Evolutionary conservation across 37 sponge, comb jelly and placozoan species (phyloP).

Genomic region (Spongilla lacustris): DNA sequence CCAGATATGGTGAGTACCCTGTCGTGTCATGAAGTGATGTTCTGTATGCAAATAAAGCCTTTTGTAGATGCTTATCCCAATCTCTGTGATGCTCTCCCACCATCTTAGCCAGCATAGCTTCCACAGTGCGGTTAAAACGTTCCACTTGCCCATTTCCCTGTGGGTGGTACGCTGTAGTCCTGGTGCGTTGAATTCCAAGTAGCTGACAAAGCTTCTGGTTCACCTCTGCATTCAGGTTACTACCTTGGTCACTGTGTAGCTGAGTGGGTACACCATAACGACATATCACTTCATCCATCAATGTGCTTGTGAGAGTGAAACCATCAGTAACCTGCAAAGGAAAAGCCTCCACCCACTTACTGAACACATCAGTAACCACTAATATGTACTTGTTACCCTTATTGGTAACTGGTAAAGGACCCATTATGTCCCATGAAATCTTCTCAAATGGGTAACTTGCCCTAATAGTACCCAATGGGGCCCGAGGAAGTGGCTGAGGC

Average conservation of each 20-base stretch:
- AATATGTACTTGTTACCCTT: conserved; percentile 22
- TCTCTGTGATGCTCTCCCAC: conserved; percentile 42
- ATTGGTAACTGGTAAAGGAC: conserved; percentile 22
- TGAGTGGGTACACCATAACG: conserved; percentile 37
- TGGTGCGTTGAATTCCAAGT: conserved; percentile 20
- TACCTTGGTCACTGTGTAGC: conserved; percentile 53
- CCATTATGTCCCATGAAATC: conserved; percentile 45
- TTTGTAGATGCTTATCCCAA: conserved; percentile 44
- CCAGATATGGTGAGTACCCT: conserved; percentile 25
- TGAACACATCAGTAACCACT: conserved; percentile 31
- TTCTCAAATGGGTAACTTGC: conserved; percentile 24
- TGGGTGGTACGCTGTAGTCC: conserved; percentile 39
- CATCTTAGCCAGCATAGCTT: conserved; percentile 49
- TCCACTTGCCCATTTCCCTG: conserved; percentile 33
- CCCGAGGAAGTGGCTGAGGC: conserved; percentile 10
- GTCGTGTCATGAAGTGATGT: conserved; percentile 44
- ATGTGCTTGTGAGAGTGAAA: conserved; percentile 20
- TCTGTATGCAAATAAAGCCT: conserved; percentile 23
- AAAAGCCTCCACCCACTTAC: conserved; percentile 25
- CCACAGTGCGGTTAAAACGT: conserved; percentile 27
- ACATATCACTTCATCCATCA: conserved; percentile 36
- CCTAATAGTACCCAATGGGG: conserved; percentile 25
- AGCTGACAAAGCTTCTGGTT: conserved; percentile 4
- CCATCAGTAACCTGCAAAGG: conserved; percentile 19
- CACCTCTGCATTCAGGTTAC: conserved; percentile 19